These are phyloP conservation scores for Cynoglossus semilaevis DNA, from an alignment of 2,113 vertebrate genomes.

Conservation along the genomic window DNA sequence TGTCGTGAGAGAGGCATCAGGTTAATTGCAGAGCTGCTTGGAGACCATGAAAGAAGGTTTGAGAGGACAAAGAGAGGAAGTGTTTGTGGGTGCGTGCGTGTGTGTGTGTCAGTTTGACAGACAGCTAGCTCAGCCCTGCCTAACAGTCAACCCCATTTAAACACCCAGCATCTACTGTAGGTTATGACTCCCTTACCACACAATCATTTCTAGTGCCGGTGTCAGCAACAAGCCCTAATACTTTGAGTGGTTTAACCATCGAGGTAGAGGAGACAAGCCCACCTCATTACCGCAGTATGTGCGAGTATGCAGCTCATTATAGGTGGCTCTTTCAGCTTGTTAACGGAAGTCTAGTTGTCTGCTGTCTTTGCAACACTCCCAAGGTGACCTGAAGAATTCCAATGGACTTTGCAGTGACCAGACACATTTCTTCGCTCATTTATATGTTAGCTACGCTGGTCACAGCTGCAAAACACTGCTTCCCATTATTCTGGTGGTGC, in stretches of 20 bases:
- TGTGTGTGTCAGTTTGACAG: constrained; percentile 27
- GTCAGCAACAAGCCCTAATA: constrained; percentile 20
- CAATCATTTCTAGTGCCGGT: constrained; percentile 14
- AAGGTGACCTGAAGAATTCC: constrained; percentile 34
- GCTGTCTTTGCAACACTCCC: constrained; percentile 15
- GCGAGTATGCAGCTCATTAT: constrained; percentile 43
- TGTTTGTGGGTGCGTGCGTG: constrained; percentile 13
- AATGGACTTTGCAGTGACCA: constrained; percentile 23
- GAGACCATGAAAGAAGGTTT: constrained; percentile 18
- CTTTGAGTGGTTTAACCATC: constrained; percentile 19
- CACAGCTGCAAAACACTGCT: too few relatives aligned
- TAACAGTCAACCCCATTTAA: constrained; percentile 17
- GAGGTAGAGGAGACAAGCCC: constrained; percentile 22
- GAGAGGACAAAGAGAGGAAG: constrained; percentile 9
- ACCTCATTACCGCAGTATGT: constrained; percentile 38
- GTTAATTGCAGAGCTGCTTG: constrained; percentile 62
- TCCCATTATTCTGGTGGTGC: too few relatives aligned
- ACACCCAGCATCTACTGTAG: constrained; percentile 15
- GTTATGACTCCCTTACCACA: constrained; percentile 7
- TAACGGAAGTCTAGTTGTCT: constrained; percentile 1
- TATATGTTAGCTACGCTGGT: too few relatives aligned
- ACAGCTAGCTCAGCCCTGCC: constrained; percentile 36
- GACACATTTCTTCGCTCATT: neutral
- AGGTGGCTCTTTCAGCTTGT: constrained; percentile 26
- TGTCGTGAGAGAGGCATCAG: constrained; percentile 13